Percentiles rank a stretch among this genome's conserved stretches.
Conservation (phyloP, 2,113 vertebrate species). For the Baryphthengus martii region DNA sequence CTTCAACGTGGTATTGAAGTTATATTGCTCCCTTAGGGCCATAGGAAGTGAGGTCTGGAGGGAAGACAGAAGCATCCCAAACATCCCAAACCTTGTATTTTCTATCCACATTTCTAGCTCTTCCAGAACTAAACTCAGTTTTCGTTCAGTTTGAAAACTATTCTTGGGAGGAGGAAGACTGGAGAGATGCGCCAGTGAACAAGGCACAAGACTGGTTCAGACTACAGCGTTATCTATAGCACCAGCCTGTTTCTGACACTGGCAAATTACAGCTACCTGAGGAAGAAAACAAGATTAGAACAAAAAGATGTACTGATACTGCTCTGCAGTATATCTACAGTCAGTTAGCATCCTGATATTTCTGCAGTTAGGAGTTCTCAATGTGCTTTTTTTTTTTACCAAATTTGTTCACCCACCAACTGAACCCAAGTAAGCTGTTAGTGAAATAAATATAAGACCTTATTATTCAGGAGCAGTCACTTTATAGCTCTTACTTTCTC, state of each 20-base stretch:
- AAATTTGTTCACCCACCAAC: not conserved
- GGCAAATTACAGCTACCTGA: not conserved
- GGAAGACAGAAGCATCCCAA: not conserved
- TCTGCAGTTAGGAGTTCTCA: not conserved
- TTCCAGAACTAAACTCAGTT: not conserved
- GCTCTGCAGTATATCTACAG: not conserved
- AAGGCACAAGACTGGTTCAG: not conserved
- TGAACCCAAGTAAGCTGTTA: not conserved
- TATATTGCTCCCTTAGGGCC: not conserved
- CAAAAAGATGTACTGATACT: not conserved
- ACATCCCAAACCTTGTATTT: not conserved
- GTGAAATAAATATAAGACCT: not conserved
- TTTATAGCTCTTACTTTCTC: not conserved
- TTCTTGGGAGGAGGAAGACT: not conserved
- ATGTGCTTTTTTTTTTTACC: not conserved
- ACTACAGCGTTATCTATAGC: not conserved
- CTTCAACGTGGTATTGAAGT: rapidly evolving
- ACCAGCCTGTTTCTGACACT: not conserved
- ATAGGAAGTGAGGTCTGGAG: not conserved
- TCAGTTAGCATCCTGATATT: not conserved
- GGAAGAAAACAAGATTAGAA: not conserved
- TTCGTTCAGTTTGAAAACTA: not conserved
- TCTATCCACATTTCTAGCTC: not conserved
- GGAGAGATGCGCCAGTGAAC: not conserved
- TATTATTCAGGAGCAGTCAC: not conserved